Conservation (phyloP, 2,797 vertebrate genomes). For the Erethizon dorsatum region DNA sequence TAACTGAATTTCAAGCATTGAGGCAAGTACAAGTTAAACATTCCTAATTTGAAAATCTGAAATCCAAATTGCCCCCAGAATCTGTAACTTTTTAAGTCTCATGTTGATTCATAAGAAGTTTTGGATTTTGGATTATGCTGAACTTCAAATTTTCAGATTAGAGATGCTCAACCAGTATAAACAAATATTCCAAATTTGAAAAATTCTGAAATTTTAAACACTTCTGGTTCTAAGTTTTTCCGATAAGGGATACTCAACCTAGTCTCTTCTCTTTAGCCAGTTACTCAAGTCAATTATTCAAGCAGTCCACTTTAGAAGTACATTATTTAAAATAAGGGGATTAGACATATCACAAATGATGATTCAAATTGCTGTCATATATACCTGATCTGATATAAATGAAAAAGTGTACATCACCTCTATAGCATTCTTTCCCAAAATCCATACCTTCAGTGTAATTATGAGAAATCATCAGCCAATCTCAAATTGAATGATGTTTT, state of each 20-base stretch:
- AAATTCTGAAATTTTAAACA: background rate
- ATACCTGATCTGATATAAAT: background rate
- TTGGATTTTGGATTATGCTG: background rate
- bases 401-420: background rate
- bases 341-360: background rate
- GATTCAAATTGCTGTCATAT: background rate
- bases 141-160: background rate
- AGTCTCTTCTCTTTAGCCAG: background rate
- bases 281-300: slow-evolving; percentile 20
- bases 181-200: background rate
- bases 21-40: background rate
- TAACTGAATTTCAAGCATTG: background rate
- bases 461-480: slow-evolving; percentile 21
- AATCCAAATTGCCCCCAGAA: background rate
- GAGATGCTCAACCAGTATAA: background rate
- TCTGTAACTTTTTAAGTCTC: background rate
- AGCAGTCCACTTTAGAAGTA: background rate
- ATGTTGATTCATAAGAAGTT: background rate
- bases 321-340: background rate
- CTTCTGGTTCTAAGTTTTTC: background rate
- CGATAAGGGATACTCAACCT: background rate
- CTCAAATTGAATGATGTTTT: background rate
- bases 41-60: background rate
- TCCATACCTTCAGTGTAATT: background rate
- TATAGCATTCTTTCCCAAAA: background rate